Base-by-base conservation (phyloP, 2,888 invertebrate species). In the Mystacides longicornis region DNA sequence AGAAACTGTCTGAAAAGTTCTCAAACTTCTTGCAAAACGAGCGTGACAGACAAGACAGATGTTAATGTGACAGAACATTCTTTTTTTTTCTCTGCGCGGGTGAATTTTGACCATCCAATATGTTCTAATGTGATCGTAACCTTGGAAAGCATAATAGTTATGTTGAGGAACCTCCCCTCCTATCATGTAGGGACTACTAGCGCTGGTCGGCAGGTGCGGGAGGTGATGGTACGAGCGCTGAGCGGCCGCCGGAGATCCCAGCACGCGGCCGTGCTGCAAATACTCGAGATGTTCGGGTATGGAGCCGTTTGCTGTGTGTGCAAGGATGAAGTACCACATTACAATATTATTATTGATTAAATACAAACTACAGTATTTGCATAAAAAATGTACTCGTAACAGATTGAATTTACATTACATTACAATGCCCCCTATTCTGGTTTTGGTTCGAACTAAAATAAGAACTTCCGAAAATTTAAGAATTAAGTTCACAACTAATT, bases 121-220 rank as follows among this genome's bases (percentile, higher is more conserved):
- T n/a, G n/a, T n/a, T n/a, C n/a, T n/a, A n/a, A 27, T 27, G 27
- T 27, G 27, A 7, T 7, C 5, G 27, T 37, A 37, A 48, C 48
- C 48, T 48, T 48, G 48, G 23, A 48, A 48, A 5, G 48, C 22
- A n/a, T 48, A 48, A 48, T 48, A 48, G 23, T 48, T 48, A 21
- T 48, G 37, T 14, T 37, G 37, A 4, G 37, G 37, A 3, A 14
- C 37, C 14, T 37, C 37, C 16, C 37, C 37, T n/a, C n/a, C 27
- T 7, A 27, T 27, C 7, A 11, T 37, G 16, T 7, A 37, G 14
- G 37, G 37, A 14, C 37, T 37, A 37, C 37, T 37, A 3, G 37
- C 16, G 37, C 37, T 14, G 14, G 4, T 37, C 3, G 37, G 37
- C 3, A 3, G 3, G n/a, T n/a, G n/a, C n/a, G 27, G 27, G 7